These are phyloP conservation scores for Hypomesus transpacificus DNA, from an alignment of 2,113 vertebrate species.

Conservation along the genomic window DNA sequence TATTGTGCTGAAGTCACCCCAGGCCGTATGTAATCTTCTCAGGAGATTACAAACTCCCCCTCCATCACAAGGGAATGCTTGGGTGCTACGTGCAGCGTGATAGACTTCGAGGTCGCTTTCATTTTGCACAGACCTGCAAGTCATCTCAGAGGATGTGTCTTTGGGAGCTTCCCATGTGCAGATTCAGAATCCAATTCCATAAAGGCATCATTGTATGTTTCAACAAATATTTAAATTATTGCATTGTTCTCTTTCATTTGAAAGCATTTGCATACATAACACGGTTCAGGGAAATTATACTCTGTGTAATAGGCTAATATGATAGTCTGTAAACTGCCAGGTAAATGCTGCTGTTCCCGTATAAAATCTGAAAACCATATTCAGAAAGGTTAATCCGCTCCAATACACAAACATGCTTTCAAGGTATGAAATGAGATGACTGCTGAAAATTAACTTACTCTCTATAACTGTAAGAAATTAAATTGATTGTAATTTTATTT, in stretches of 20 bases:
- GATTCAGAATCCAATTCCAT: not conserved
- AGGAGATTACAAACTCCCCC: slow-evolving; percentile 58
- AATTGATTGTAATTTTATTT: not conserved
- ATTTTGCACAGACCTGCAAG: slow-evolving; percentile 33
- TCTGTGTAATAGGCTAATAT: too few species aligned
- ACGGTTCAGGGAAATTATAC: too few species aligned
- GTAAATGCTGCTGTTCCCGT: too few species aligned
- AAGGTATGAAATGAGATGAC: not conserved
- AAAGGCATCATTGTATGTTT: slow-evolving; percentile 24
- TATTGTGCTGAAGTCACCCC: slow-evolving; percentile 61
- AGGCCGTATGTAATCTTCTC: slow-evolving; percentile 66
- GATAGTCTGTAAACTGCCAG: too few species aligned
- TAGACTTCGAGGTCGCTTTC: slow-evolving; percentile 36
- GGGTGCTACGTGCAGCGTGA: slow-evolving; percentile 37
- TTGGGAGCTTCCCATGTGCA: slow-evolving; percentile 22
- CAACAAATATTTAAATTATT: not conserved
- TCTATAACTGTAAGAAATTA: too few species aligned
- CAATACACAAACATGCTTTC: not conserved
- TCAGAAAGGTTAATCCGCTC: not conserved
- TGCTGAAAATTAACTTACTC: not conserved
- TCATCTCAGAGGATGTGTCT: slow-evolving; percentile 15
- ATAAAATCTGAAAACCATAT: too few species aligned
- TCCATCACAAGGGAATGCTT: slow-evolving; percentile 36
- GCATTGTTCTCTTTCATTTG: not conserved
- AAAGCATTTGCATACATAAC: too few species aligned